These are phyloP conservation scores for Hypselothyrea guttata DNA, from an alignment of 2,888 invertebrate species.

Conservation along the genomic window DNA sequence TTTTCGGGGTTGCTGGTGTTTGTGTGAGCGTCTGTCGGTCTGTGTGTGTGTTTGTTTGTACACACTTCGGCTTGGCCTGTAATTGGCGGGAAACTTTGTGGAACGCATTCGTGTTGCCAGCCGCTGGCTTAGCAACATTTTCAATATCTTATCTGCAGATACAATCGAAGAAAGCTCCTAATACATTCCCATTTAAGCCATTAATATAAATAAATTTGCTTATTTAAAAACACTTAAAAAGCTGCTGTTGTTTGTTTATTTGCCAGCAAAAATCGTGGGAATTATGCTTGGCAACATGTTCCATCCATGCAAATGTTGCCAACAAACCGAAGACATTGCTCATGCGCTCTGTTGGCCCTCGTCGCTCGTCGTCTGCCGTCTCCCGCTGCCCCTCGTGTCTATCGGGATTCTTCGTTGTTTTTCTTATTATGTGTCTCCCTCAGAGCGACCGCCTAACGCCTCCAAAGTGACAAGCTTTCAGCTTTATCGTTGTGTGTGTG, in stretches of 20 bases:
- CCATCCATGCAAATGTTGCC: slow-evolving; percentile 47
- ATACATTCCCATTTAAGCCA: not conserved
- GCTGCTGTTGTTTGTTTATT: not conserved
- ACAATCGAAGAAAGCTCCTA: not conserved
- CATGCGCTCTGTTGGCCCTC: slow-evolving; percentile 69
- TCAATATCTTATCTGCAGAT: slow-evolving; percentile 11
- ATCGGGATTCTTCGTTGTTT: slow-evolving; percentile 58
- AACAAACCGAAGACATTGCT: slow-evolving; percentile 53
- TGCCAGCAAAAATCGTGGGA: not conserved
- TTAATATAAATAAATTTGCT: not conserved
- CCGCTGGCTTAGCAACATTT: slow-evolving; percentile 41
- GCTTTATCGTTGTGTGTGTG: slow-evolving; percentile 62
- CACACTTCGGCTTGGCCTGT: slow-evolving; percentile 71
- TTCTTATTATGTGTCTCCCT: slow-evolving; percentile 42
- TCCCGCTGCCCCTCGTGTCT: slow-evolving; percentile 32
- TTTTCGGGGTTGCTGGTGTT: slow-evolving; percentile 65
- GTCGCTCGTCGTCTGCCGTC: no score
- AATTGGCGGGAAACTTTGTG: slow-evolving; percentile 79
- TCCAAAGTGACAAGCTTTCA: slow-evolving; percentile 77
- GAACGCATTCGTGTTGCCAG: slow-evolving; percentile 50
- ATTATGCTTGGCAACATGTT: slow-evolving; percentile 53
- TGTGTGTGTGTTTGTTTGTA: slow-evolving; percentile 55
- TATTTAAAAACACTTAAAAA: no score
- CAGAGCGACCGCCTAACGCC: slow-evolving; percentile 66
- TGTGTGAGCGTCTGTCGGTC: slow-evolving; percentile 16